Evolutionary conservation across 2,797 vertebrate genomes (phyloP).

Genomic region (Decapterus maruadsi): DNA sequence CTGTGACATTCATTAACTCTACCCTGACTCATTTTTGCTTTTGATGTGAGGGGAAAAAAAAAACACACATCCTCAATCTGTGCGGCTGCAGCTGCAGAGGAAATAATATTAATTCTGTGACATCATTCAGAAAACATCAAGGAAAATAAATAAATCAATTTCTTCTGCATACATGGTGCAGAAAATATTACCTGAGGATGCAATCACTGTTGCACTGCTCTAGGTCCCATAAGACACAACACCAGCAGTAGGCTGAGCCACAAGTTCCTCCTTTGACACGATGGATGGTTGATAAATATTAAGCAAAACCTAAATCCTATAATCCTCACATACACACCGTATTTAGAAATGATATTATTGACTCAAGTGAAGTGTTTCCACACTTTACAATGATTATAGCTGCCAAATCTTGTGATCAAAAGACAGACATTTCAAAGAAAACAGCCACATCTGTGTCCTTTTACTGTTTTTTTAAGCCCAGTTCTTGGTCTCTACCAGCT

Average conservation of each 20-base stretch:
- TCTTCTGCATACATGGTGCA: neutral
- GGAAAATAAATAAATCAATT: constrained; percentile 1
- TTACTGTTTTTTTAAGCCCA: too few species aligned
- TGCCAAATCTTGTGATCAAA: neutral
- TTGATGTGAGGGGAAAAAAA: too few species aligned
- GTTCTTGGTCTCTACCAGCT: too few species aligned
- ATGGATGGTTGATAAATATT: neutral
- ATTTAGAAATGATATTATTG: neutral
- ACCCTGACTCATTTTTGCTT: neutral
- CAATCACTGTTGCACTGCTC: neutral
- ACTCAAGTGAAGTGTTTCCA: neutral
- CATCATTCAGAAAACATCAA: constrained; percentile 15
- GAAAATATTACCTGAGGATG: too few species aligned
- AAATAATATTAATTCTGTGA: neutral
- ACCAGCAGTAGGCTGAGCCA: neutral
- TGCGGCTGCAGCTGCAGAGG: too few species aligned
- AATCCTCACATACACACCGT: neutral
- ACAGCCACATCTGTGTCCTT: too few species aligned
- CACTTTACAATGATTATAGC: neutral
- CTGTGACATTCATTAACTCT: neutral
- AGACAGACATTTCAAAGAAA: neutral
- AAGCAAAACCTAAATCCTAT: neutral
- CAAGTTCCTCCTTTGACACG: neutral
- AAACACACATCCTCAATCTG: too few species aligned
- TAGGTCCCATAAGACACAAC: neutral